Conservation (phyloP, 2,113 vertebrate genomes). For the Trematomus loennbergii region DNA sequence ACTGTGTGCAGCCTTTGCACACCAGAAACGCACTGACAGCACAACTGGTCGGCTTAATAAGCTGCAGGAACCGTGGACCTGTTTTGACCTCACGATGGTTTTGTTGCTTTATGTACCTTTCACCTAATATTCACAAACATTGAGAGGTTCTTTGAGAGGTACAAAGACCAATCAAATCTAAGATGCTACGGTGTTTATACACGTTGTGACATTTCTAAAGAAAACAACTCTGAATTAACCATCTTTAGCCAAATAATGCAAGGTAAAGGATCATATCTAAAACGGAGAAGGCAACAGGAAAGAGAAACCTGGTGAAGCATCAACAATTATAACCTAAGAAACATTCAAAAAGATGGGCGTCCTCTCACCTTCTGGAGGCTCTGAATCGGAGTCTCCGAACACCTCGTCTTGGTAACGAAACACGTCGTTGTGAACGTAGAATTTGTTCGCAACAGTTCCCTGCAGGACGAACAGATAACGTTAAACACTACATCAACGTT, state of each 20-base stretch:
- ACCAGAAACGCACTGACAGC: constrained; percentile 74
- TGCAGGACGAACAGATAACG: constrained; percentile 48
- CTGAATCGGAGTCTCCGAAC: constrained; percentile 95
- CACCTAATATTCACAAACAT: no score
- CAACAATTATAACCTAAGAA: no score
- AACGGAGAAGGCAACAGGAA: no score
- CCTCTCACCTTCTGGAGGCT: constrained; percentile 93
- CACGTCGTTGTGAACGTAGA: constrained; percentile 98
- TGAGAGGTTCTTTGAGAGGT: no score
- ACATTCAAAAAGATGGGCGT: accelerated
- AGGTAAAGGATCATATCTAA: not conserved
- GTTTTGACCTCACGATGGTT: no score
- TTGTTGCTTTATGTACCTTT: no score
- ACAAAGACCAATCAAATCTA: no score
- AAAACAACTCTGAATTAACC: no score
- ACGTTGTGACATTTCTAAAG: no score
- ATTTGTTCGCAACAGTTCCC: constrained; percentile 98
- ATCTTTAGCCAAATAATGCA: not conserved
- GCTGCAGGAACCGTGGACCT: constrained; percentile 40
- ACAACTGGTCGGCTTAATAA: constrained; percentile 85
- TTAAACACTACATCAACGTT: not conserved
- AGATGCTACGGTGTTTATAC: no score
- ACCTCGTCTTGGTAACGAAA: constrained; percentile 99
- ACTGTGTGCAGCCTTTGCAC: constrained; percentile 87
- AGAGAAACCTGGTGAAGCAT: not conserved